Percentiles rank a stretch among this genome's conserved stretches.
Conservation (phyloP, 2,113 vertebrate genomes). For the Neofelis nebulosa region DNA sequence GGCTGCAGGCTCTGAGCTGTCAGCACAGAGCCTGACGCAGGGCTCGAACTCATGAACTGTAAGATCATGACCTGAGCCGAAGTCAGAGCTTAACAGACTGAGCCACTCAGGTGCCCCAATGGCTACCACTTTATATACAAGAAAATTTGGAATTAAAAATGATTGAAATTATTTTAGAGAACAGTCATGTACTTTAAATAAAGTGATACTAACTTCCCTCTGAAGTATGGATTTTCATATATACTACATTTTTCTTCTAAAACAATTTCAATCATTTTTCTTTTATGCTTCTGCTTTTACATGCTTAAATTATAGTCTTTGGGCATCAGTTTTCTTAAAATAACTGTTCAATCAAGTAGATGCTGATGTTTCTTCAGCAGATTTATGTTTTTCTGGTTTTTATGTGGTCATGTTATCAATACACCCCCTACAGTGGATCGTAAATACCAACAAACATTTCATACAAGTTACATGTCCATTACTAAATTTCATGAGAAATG, state of each 20-base stretch:
- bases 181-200: background rate
- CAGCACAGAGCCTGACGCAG: too few relatives aligned
- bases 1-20: too few relatives aligned
- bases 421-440: background rate
- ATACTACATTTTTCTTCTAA: background rate
- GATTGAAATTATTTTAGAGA: conserved; percentile 20
- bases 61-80: too few relatives aligned
- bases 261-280: conserved; percentile 24
- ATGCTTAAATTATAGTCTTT: background rate
- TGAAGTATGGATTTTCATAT: conserved; percentile 28
- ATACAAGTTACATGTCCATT: background rate
- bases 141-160: conserved; percentile 5
- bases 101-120: background rate
- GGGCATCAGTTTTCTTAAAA: background rate
- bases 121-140: background rate
- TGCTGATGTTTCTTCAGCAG: conserved; percentile 6
- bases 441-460: conserved; percentile 26
- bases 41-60: too few relatives aligned
- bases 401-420: background rate
- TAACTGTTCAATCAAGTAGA: conserved; percentile 15
- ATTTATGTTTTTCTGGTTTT: conserved; percentile 12
- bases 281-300: conserved; percentile 27
- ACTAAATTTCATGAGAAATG: conserved; percentile 27
- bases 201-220: background rate
- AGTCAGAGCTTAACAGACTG: too few relatives aligned